Base-by-base conservation (phyloP, 1,140 invertebrate species). In the Drosophila malerkotliana region DNA sequence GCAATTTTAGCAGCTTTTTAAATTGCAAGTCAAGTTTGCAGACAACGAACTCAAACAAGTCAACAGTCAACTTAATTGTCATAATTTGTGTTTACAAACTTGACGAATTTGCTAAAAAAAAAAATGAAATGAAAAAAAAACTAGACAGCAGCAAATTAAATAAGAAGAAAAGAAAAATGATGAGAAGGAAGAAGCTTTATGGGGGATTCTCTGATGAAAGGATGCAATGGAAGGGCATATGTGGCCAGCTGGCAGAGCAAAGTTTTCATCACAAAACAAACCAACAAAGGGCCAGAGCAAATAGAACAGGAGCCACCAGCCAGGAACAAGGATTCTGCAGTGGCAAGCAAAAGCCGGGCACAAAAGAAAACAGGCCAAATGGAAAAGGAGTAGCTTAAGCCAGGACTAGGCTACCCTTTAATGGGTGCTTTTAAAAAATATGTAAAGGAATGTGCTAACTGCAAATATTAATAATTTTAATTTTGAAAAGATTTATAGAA, bases 1-100 rank as follows among this genome's bases (percentile, higher is more conserved):
- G 82, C 78, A 87, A 81, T 87, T 85, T 67, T 15, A 28, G 10
- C 47, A 55, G 15, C 32, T 59, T 58, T 62, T 85, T 64, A 75
- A 85, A 85, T 85, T 77, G 73, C 82, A 66, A 30, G 60, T 57
- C 62, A 81, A 85, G 58, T 87, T 87, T 78, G 55, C 82, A 75
- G 82, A 81, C 64, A 69, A 39, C 58, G 48, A 61, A 61, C 49
- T 64, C 71, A 76, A 79, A 82, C 82, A 87, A 81, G 55, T 53
- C 61, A 67, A 61, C 73, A 87, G 78, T 81, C 66, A 88, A 88
- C 72, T 88, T 88, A 88, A 88, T 88, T 88, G 83, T 88, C 84
- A 88, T 88, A 88, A 88, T 88, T 88, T 88, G 72, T 88, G 76
- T 88, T 88, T 79, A 79, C 83, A 71, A 88, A 82, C 83, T 74